A percentile compares a stretch with the other conserved stretches of the same genome.
Evolutionary conservation across 2,113 vertebrate genomes (phyloP).

Genomic region (Catharus fuscescens): DNA sequence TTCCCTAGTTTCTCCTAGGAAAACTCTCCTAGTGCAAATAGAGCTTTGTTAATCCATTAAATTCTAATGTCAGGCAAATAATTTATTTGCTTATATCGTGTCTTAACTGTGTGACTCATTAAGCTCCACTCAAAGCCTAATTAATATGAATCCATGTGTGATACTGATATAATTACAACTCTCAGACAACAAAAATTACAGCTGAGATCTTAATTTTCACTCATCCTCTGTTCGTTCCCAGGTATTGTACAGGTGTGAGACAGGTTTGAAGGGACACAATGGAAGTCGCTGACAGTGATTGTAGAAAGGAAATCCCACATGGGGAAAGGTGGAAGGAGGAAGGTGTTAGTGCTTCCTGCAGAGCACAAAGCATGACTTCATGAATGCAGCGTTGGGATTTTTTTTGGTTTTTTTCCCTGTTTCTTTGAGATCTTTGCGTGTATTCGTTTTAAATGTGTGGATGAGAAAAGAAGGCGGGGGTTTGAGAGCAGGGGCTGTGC

Average conservation of each 20-base stretch:
- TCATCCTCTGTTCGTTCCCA: not conserved
- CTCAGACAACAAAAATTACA: not conserved
- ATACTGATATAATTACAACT: conserved; percentile 6
- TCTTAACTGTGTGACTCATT: not conserved
- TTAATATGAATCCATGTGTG: not conserved
- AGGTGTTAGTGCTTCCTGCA: accelerated
- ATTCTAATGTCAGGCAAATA: not conserved
- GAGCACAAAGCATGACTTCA: too few relatives aligned
- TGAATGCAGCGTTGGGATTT: too few relatives aligned
- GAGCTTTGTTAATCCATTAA: not conserved
- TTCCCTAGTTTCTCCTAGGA: not conserved
- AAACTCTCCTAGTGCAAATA: not conserved
- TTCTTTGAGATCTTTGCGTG: not conserved
- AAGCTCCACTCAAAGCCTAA: not conserved
- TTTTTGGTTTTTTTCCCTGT: not conserved
- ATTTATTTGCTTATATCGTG: not conserved
- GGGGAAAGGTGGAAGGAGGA: not conserved
- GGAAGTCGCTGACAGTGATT: not conserved
- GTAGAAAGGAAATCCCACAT: not conserved
- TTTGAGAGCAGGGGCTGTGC: not conserved
- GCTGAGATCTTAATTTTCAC: not conserved
- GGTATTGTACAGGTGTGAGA: not conserved
- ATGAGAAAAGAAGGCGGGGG: accelerated
- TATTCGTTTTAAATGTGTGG: not conserved
- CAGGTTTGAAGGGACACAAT: not conserved